Percentiles rank a stretch among this genome's conserved stretches.
Conservation (phyloP, 2,113 vertebrate genomes). For the Scartelaos histophorus region DNA sequence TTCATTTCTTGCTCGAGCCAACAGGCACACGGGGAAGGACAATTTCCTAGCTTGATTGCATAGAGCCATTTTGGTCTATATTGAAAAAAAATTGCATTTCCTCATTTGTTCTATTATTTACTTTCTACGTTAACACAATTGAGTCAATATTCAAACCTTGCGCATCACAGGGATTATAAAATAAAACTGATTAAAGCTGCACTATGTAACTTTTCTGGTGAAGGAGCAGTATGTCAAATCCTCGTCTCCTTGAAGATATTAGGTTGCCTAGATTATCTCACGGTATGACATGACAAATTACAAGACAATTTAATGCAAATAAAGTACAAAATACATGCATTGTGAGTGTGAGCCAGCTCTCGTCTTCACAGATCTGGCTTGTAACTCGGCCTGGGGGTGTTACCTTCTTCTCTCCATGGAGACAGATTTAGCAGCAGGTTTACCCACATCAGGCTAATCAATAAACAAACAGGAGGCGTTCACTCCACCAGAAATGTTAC, state of each 20-base stretch:
- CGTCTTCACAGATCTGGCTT: not conserved
- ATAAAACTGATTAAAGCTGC: no score
- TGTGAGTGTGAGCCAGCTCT: not conserved
- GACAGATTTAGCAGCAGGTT: not conserved
- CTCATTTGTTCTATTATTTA: not conserved
- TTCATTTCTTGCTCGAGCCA: not conserved
- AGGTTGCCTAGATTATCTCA: no score
- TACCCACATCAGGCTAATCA: not conserved
- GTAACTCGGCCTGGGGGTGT: not conserved
- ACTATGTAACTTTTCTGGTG: no score
- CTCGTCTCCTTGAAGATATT: no score
- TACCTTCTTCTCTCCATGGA: not conserved
- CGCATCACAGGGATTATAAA: no score
- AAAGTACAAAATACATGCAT: not conserved
- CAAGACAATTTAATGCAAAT: no score
- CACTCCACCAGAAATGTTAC: no score
- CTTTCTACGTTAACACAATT: not conserved
- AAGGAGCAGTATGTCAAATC: no score
- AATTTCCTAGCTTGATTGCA: conserved; percentile 4
- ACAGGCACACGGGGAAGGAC: not conserved
- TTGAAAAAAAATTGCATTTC: not conserved
- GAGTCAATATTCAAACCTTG: not conserved
- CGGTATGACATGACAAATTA: no score
- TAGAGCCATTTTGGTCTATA: not conserved
- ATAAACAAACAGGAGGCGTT: not conserved